Evolutionary conservation across 2,888 invertebrate genomes (phyloP), one percentile per base, ranked within the genome.

Genomic region (Perdita meconis): DNA sequence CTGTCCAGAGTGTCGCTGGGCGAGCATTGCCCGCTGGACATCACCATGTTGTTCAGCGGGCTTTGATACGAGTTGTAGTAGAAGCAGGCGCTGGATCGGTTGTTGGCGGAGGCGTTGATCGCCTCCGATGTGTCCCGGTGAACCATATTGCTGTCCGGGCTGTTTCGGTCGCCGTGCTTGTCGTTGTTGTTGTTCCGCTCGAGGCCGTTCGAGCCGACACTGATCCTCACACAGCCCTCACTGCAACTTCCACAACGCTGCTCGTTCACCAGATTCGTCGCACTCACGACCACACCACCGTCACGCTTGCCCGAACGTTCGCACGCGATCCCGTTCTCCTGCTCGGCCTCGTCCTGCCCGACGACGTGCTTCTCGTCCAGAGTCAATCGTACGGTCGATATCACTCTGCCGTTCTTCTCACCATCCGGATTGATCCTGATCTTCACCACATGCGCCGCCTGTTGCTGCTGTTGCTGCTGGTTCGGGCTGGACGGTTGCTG

Each of bases 1-100:
- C 97, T 97, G 92, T 97, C 97, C 79, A 97, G 91, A 0, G 96
- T 97, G 88, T 97, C 97, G 88, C 95, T 96, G 0, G 97, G 96
- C 36, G 97, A 97, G 88, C 96, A 96, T 89, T 97, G 97, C 0
- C 97, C 97, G 89, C 96, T 96, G 60, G 96, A 95, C 94, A 96
- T 96, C 67, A 95, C 93, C 93, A 94, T 94, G 90, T 93, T 93
- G 78, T 93, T 93, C 6, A 93, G 92, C 85, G 94, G 93, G 8
- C 93, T 93, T 74, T 93, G 93, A 84, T 94, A 95, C 5, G 94
- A 93, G 82, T 94, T 94, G 91, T 95, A 95, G 86, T 95, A 95
- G 88, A 95, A 95, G 75, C 94, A 95, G 19, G 94, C 93, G 55
- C 59, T 80, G 51, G 85, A 76, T 63, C 81, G 84, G 26, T 64